phyloP scores from a whole-genome alignment of 1,140 invertebrate genomes.

The Tetragnatha versicolor region DNA sequence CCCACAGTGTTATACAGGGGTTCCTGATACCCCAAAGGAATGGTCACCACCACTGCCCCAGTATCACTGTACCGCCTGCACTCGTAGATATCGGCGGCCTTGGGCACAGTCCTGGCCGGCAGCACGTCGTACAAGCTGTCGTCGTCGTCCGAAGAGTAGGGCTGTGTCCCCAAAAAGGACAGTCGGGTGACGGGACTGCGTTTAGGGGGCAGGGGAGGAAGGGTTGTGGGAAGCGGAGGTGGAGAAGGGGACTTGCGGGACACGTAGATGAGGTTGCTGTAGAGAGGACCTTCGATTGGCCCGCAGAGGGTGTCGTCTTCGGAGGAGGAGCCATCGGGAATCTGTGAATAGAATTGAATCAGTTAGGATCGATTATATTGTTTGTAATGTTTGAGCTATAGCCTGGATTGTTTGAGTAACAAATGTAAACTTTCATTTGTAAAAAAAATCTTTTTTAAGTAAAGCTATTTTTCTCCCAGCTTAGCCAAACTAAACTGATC shows the following conservation, averaged over 20 bases:
- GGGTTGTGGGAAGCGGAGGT: conserved; percentile 23
- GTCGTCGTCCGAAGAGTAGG: background rate
- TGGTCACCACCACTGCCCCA: conserved; percentile 26
- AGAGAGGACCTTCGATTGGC: conserved; percentile 32
- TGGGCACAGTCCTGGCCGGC: background rate
- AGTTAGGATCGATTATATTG: too few species aligned
- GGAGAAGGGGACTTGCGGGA: conserved; percentile 39
- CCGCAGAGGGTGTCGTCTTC: background rate
- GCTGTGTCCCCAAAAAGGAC: background rate
- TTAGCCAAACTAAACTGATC: too few species aligned
- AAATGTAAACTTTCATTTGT: too few species aligned
- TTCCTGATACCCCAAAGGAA: conserved; percentile 18
- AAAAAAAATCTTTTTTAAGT: too few species aligned
- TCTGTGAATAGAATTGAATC: conserved; percentile 14
- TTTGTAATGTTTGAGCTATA: too few species aligned
- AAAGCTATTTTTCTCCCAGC: too few species aligned
- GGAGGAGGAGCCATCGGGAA: background rate
- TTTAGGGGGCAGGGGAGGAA: conserved; percentile 39
- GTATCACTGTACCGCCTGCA: conserved; percentile 68
- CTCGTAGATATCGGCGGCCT: conserved; percentile 23
- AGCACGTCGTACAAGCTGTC: conserved; percentile 15
- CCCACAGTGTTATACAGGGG: conserved; percentile 61
- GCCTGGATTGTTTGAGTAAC: too few species aligned
- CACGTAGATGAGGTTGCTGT: conserved; percentile 47
- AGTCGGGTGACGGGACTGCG: background rate